phyloP scores from a whole-genome alignment of 2,888 invertebrate genomes.

The Microdon myrmicae region DNA sequence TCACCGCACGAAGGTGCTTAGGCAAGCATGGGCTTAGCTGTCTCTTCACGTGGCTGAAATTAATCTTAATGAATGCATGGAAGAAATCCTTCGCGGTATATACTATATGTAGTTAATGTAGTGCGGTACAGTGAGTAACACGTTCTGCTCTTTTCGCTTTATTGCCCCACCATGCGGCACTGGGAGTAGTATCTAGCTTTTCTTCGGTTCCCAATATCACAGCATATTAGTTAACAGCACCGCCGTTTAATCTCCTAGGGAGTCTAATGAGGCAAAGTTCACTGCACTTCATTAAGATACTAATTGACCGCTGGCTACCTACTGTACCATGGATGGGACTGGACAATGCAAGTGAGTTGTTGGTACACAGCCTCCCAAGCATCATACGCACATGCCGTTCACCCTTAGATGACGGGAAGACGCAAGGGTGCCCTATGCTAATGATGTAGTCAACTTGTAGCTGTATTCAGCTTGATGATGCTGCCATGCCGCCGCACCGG shows the following conservation, averaged over 20 bases:
- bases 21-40: constrained; percentile 15
- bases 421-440: constrained; percentile 46
- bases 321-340: constrained; percentile 32
- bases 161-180: constrained; percentile 26
- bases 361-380: constrained; percentile 11
- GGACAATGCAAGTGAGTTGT: constrained; percentile 39
- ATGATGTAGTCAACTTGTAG: constrained; percentile 44
- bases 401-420: constrained; percentile 41
- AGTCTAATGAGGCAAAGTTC: constrained; percentile 46
- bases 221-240: constrained; percentile 43
- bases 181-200: no score
- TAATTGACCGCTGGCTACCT: constrained; percentile 41
- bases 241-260: constrained; percentile 28
- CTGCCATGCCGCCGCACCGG: constrained; percentile 33
- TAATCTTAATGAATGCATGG: constrained; percentile 49
- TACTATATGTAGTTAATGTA: constrained; percentile 35
- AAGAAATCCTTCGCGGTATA: constrained; percentile 13
- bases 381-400: no score
- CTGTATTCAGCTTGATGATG: constrained; percentile 17
- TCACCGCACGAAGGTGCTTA: constrained; percentile 46
- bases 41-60: constrained; percentile 39
- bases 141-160: constrained; percentile 18
- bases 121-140: constrained; percentile 27
- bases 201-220: constrained; percentile 42
- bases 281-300: constrained; percentile 43